Base-by-base conservation (phyloP, 2,113 vertebrate genomes). In the Rhea americana region DNA sequence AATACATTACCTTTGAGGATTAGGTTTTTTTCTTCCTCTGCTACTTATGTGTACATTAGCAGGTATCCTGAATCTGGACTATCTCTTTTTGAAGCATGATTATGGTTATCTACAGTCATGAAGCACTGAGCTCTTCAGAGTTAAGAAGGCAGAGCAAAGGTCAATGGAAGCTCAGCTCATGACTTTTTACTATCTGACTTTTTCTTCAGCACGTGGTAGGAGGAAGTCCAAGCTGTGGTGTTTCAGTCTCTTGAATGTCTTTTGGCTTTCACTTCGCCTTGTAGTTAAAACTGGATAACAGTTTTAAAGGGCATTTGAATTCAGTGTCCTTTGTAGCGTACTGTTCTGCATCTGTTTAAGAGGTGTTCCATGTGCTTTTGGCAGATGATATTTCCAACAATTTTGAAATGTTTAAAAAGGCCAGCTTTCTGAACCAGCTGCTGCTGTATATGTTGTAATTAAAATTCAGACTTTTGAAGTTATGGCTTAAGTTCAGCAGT, bases 131-230 rank as follows among this genome's bases (percentile, higher is more conserved):
- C 93, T 96, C 82, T 96, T 97, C 86, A 95, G 75, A 96, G 89
- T 96, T 96, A 96, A 97, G 96, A 82, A 94, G 95, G 63, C 66
- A 93, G 83, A 90, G 89, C 91, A 97, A 96, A 97, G 94, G 96
- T 97, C 95, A 96, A 21, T 95, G 87, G 82, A 88, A 95, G 75
- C 89, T 93, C n/a, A 67, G 77, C 74, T 94, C 71, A 65, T 26
- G 77, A 86, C 45, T 93, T 96, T 93, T 96, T 94, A 95, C 88
- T 87, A 45, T 66, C 63, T 56, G 50, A 35, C 8, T 51, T 93
- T 76, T 94, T 78, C 82, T 84, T 70, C 70, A 93, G 77, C 76
- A 81, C 55, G 72, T 41, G 61, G 47, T 32, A 43, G 85, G 70
- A 82, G 82, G 82, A 96, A 94, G 90, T 93, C 76, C 82, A 96